Percentiles rank a stretch among this genome's conserved stretches.
Conservation (phyloP, 2,113 vertebrate genomes). For the Chaetodon auriga region DNA sequence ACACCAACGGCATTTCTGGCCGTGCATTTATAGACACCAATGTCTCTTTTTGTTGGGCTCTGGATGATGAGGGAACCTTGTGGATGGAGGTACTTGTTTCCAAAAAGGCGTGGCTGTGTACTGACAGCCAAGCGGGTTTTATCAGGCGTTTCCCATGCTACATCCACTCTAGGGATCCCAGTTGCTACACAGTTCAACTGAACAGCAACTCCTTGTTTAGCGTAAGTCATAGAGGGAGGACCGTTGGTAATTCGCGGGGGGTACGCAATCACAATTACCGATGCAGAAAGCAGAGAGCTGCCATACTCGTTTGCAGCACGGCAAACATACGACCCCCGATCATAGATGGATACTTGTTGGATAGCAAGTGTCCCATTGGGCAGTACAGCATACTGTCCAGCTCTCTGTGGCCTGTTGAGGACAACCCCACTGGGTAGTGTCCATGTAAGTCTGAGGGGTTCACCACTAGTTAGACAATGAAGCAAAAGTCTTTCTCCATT, state of each 20-base stretch:
- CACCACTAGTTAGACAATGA: conserved; percentile 83
- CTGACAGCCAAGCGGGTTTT: conserved; percentile 83
- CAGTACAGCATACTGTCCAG: conserved; percentile 86
- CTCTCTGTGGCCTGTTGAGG: conserved; percentile 85
- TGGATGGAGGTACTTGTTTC: conserved; percentile 92
- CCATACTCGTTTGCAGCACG: conserved; percentile 84
- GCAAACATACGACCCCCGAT: conserved; percentile 91
- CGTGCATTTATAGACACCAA: conserved; percentile 91
- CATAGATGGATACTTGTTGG: conserved; percentile 87
- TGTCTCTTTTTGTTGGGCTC: conserved; percentile 85
- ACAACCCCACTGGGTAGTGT: conserved; percentile 88
- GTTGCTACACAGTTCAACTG: conserved; percentile 89
- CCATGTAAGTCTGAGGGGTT: conserved; percentile 84
- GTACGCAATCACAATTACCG: conserved; percentile 89
- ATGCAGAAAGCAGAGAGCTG: conserved; percentile 79
- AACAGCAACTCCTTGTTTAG: conserved; percentile 87
- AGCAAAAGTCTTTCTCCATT: conserved; percentile 89
- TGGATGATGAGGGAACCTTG: conserved; percentile 92
- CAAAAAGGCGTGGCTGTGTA: conserved; percentile 88
- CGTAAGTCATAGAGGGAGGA: conserved; percentile 86
- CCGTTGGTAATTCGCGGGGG: conserved; percentile 90
- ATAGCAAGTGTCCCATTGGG: conserved; percentile 90
- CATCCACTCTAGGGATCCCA: conserved; percentile 88
- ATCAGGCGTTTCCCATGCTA: conserved; percentile 93
- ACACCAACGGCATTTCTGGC: conserved; percentile 90